Evolutionary conservation across 2,113 vertebrate species (phyloP).

Genomic region (Dicentrarchus labrax): DNA sequence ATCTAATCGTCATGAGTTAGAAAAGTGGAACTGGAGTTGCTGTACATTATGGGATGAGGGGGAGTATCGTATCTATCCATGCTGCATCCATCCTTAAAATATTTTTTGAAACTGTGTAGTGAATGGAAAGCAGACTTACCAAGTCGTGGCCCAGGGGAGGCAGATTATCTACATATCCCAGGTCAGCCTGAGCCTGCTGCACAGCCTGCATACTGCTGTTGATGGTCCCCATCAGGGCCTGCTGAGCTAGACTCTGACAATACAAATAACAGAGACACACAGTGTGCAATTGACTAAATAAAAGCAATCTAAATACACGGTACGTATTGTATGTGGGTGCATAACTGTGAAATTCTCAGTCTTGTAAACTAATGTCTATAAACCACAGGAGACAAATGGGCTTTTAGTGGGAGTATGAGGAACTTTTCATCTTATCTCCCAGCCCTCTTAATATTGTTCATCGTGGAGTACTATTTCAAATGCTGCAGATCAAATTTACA

Average conservation of each 20-base stretch:
- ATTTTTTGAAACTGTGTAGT: slow-evolving; percentile 7
- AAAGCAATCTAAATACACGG: slow-evolving; percentile 23
- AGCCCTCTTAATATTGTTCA: slow-evolving; percentile 10
- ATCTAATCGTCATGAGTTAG: slow-evolving; percentile 4
- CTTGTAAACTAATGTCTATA: slow-evolving; percentile 21
- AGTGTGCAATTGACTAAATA: slow-evolving; percentile 6
- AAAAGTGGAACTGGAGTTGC: slow-evolving; percentile 14
- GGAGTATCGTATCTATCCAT: background rate
- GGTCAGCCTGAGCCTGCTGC: slow-evolving; percentile 94
- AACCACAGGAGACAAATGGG: slow-evolving; percentile 22
- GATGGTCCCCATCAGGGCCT: slow-evolving; percentile 98
- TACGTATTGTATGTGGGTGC: background rate
- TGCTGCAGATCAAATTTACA: background rate
- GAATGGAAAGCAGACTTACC: slow-evolving; percentile 82
- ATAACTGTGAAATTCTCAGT: slow-evolving; percentile 10
- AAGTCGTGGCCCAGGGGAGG: slow-evolving; percentile 97
- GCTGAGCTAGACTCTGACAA: slow-evolving; percentile 94
- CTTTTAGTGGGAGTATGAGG: slow-evolving; percentile 7
- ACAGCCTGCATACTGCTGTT: slow-evolving; percentile 98
- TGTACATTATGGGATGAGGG: background rate
- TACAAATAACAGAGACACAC: slow-evolving; percentile 51
- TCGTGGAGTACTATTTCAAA: slow-evolving; percentile 22
- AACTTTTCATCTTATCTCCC: slow-evolving; percentile 5
- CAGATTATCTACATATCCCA: slow-evolving; percentile 92
- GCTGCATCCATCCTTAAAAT: slow-evolving; percentile 13